Base-by-base conservation (phyloP, 92 coral and sea anemone species). In the Parazoanthus darwini region DNA sequence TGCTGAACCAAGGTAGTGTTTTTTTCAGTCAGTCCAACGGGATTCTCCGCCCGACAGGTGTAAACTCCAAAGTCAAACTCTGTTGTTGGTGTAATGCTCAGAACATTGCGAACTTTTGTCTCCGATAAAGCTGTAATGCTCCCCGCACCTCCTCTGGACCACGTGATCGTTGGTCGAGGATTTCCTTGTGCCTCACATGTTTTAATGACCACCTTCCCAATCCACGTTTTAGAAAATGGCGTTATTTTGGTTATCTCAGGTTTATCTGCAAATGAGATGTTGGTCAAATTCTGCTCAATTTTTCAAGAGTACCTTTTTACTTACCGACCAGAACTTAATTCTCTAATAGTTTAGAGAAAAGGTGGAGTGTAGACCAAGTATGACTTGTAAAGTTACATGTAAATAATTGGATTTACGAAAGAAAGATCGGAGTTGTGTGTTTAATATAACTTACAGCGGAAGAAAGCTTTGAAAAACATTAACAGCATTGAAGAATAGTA, bases 131-230 rank as follows among this genome's bases (percentile, higher is more conserved):
- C 37, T 65, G 8, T 23, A 26, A 44, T 20, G 22, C 5, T 67
- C 1, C n/a, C 23, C 1, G 74, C 75, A 7, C 76, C 86, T 65
- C 86, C 77, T 23, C 77, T 37, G 5, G 86, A 39, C 86, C 86
- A 82, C 23, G 77, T 66, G 58, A 82, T 82, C 9, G 10, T 82
- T 39, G 86, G 86, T 66, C 77, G 86, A 33, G 86, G 86, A 42
- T 82, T 82, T 65, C 86, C 86, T 38, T 37, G 3, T 26, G 77
- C 86, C 13, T 20, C 35, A 67, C 86, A 82, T 23, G 9, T 43
- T 37, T 36, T 25, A 20, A 63, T 82, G 36, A 65, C 76, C 6
- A 35, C 58, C 2, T 82, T 65, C 18, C 75, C 59, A 66, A 66
- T 82, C 86, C 86, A 82, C 23, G 86, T 66, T 66, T 82, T 13